phyloP scores from a whole-genome alignment of 2,797 vertebrate genomes.

The Discoglossus pictus region DNA sequence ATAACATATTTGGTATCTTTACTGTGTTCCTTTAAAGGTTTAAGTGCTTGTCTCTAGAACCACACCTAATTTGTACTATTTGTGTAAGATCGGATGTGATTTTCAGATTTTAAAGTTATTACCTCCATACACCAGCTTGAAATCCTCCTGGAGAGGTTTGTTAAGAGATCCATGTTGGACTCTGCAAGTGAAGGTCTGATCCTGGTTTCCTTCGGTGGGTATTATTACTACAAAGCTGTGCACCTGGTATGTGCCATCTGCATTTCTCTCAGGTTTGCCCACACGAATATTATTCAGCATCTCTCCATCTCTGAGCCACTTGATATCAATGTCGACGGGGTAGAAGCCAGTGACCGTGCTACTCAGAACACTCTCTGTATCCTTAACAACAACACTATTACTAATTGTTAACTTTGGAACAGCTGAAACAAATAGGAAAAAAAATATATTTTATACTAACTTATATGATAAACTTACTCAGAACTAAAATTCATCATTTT shows the following conservation, averaged over 20 bases:
- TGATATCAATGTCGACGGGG: neutral
- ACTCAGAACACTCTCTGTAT: neutral
- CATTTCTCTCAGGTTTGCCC: neutral
- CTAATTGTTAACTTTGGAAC: neutral
- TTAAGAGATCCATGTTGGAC: conserved; percentile 7
- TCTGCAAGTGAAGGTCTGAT: conserved; percentile 18
- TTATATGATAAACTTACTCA: neutral
- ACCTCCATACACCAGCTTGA: conserved; percentile 19
- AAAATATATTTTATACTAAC: neutral
- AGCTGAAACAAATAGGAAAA: neutral
- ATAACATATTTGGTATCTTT: neutral
- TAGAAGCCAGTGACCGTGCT: conserved; percentile 26
- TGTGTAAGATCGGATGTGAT: neutral
- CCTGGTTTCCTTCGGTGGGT: conserved; percentile 17
- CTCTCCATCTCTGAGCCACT: conserved; percentile 17
- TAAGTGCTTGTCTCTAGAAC: too few species aligned
- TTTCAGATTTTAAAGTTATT: neutral
- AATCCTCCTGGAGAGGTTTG: neutral
- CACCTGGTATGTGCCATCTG: conserved; percentile 12
- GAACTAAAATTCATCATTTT: too few species aligned
- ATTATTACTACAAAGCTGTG: conserved; percentile 3
- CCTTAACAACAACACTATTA: neutral
- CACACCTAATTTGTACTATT: neutral
- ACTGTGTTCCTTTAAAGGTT: too few species aligned
- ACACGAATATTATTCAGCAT: neutral